These are phyloP conservation scores for Strigamia maritima DNA, from an alignment of 2,888 invertebrate species.

Conservation along the genomic window DNA sequence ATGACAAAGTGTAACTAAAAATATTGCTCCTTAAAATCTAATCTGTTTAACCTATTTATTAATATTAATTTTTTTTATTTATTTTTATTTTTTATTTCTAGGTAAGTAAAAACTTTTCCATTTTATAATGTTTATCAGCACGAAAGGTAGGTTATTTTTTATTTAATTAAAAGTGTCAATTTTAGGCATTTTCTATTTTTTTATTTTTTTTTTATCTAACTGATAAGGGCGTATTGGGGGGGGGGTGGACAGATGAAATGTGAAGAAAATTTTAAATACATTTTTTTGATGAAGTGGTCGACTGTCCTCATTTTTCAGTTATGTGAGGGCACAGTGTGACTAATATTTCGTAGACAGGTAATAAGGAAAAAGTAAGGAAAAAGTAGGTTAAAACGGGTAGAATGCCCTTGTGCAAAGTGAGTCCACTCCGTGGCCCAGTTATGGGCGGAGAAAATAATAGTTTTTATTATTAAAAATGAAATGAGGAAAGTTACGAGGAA, in stretches of 20 bases:
- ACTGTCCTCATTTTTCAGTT: background rate
- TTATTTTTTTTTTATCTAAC: background rate
- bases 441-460: background rate
- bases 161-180: background rate
- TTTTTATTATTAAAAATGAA: background rate
- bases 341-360: background rate
- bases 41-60: background rate
- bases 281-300: background rate
- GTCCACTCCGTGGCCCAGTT: background rate
- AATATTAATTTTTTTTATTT: background rate
- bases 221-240: too few species aligned
- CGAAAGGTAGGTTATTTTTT: slow-evolving; percentile 9
- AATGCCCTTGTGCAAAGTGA: slow-evolving; percentile 17
- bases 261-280: background rate
- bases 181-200: background rate
- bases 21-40: background rate
- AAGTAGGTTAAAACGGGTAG: background rate
- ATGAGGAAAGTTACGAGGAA: background rate
- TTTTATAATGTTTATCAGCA: background rate
- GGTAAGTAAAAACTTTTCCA: slow-evolving; percentile 11
- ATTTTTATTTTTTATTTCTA: slow-evolving; percentile 19
- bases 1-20: background rate
- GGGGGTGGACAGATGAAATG: background rate
- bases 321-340: slow-evolving; percentile 20
- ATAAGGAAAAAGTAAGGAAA: background rate